Percentiles rank a stretch among this genome's conserved stretches.
These are phyloP conservation scores for Drosophila ananassae DNA, from an alignment of 1,140 invertebrate genomes.

Conservation along the genomic window DNA sequence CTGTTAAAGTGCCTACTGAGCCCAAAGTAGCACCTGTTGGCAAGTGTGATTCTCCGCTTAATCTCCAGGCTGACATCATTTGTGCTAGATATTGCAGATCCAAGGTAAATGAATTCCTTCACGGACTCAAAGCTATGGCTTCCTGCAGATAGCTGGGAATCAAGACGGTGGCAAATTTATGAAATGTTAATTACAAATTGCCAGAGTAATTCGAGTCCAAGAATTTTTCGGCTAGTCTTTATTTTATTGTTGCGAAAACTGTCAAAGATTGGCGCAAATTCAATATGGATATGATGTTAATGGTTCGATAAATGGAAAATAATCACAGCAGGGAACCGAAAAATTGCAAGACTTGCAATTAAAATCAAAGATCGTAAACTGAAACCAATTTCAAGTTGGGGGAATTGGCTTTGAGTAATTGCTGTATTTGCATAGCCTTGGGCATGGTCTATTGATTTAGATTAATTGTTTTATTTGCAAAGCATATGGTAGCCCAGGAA, in stretches of 20 bases:
- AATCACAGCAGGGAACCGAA: conserved; percentile 52
- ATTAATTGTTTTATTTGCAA: conserved; percentile 17
- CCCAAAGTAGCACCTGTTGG: too few relatives aligned
- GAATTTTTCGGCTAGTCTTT: conserved; percentile 35
- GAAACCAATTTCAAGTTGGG: conserved; percentile 23
- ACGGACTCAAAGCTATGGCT: too few relatives aligned
- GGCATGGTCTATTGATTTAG: conserved; percentile 26
- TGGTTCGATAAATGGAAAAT: conserved; percentile 43
- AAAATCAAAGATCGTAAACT: conserved; percentile 36
- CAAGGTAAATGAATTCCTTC: too few relatives aligned
- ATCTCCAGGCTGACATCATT: too few relatives aligned
- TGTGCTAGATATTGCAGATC: too few relatives aligned
- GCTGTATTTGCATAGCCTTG: conserved; percentile 40
- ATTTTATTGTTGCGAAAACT: conserved; percentile 60
- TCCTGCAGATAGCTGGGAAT: too few relatives aligned
- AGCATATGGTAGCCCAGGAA: neutral
- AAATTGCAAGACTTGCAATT: conserved; percentile 34
- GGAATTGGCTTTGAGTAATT: conserved; percentile 22
- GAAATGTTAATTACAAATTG: conserved; percentile 81
- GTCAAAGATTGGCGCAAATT: conserved; percentile 58
- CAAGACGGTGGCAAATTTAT: conserved; percentile 77
- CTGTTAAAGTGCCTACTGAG: too few relatives aligned
- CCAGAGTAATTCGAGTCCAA: conserved; percentile 55
- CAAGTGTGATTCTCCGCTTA: too few relatives aligned
- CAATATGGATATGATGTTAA: conserved; percentile 39